Percentiles rank a stretch among this genome's conserved stretches.
Conservation (phyloP, 2,888 invertebrate species). For the Bedellia somnulentella region DNA sequence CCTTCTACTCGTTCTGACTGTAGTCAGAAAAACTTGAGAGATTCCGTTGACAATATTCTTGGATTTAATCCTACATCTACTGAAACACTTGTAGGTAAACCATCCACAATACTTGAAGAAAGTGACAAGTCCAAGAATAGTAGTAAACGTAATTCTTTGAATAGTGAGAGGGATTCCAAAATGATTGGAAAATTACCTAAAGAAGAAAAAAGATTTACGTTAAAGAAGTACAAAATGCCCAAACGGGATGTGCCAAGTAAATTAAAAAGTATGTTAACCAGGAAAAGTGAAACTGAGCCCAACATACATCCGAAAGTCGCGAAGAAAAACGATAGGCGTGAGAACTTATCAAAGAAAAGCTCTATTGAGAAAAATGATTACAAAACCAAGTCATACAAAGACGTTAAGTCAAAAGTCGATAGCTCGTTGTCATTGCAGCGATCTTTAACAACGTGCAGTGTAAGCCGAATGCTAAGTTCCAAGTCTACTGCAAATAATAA, state of each 20-base stretch:
- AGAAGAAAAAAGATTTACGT: conserved; percentile 55
- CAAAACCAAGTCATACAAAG: conserved; percentile 74
- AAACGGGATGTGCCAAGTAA: conserved; percentile 77
- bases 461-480: conserved; percentile 45
- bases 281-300: conserved; percentile 50
- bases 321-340: conserved; percentile 73
- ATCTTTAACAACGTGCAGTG: conserved; percentile 51
- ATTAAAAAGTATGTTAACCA: conserved; percentile 71
- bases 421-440: conserved; percentile 54
- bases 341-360: conserved; percentile 49
- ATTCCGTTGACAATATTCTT: background rate
- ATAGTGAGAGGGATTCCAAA: conserved; percentile 38
- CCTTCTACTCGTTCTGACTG: conserved; percentile 57
- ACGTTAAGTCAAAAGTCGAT: conserved; percentile 84
- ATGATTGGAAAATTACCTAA: conserved; percentile 35
- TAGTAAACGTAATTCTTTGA: conserved; percentile 46
- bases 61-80: background rate
- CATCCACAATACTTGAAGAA: background rate
- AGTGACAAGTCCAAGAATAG: conserved; percentile 32
- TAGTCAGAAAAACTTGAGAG: conserved; percentile 42
- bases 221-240: conserved; percentile 77
- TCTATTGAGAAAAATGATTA: conserved; percentile 74
- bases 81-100: background rate
- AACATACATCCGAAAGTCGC: conserved; percentile 59
- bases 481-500: conserved; percentile 34